phyloP scores from a whole-genome alignment of 1,140 invertebrate genomes.

The Drosophila burlai region DNA sequence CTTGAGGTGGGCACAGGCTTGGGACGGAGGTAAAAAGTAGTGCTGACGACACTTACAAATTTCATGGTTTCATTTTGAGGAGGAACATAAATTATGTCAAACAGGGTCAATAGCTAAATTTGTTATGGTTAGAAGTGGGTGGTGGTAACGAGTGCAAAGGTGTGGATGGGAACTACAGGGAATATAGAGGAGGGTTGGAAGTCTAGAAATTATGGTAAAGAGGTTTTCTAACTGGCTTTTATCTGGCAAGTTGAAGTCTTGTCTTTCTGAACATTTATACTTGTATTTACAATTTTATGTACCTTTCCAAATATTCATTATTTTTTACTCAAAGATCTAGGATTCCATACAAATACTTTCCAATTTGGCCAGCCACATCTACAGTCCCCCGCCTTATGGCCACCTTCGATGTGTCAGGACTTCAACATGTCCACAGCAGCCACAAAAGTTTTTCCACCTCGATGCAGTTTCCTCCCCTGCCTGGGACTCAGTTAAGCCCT shows the following conservation, averaged over 20 bases:
- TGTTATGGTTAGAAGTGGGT: background rate
- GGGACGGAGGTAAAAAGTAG: conserved; percentile 15
- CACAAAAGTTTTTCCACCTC: conserved; percentile 48
- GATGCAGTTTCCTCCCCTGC: background rate
- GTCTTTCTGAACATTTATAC: background rate
- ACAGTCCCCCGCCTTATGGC: conserved; percentile 7
- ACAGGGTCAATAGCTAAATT: conserved; percentile 28
- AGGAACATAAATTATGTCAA: conserved; percentile 55
- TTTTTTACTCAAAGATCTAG: background rate
- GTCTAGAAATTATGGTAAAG: background rate
- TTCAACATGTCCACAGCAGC: conserved; percentile 28
- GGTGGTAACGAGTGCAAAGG: background rate
- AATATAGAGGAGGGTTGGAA: background rate
- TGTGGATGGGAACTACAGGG: background rate
- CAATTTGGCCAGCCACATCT: background rate
- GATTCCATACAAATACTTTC: background rate
- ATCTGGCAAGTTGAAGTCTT: background rate
- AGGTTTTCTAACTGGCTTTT: too few species aligned
- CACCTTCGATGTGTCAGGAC: conserved; percentile 35
- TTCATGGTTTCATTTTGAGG: conserved; percentile 63
- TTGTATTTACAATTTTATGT: background rate
- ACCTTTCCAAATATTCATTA: background rate
- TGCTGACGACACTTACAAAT: conserved; percentile 68
- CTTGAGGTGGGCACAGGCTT: conserved; percentile 7
- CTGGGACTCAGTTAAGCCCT: conserved; percentile 16